Evolutionary conservation across 2,797 vertebrate genomes (phyloP).

Genomic region (Nothura maculosa): DNA sequence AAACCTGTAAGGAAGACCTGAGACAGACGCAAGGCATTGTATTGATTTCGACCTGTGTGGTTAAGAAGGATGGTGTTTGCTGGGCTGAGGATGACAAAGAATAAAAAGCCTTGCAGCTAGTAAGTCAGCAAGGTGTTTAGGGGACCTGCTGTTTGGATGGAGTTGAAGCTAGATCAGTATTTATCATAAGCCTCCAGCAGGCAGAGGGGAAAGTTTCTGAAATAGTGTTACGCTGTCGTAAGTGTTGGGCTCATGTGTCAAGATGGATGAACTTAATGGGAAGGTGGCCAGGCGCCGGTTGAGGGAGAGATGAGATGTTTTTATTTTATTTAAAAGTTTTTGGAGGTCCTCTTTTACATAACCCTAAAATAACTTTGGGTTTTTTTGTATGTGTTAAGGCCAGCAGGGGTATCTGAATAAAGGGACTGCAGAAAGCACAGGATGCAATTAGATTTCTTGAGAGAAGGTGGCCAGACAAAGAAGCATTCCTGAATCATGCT

Average conservation of each 20-base stretch:
- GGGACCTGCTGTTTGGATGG: not conserved
- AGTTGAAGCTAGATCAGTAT: not conserved
- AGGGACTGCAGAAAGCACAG: not conserved
- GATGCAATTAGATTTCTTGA: not conserved
- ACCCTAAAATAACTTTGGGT: not conserved
- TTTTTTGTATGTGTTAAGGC: not conserved
- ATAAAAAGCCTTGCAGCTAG: not conserved
- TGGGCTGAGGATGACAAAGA: not conserved
- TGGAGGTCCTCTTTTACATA: not conserved
- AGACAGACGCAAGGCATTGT: not conserved
- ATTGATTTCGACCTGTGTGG: rapidly evolving
- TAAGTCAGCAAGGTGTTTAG: not conserved
- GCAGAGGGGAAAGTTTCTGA: not conserved
- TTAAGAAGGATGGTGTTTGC: not conserved
- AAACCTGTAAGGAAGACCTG: not conserved
- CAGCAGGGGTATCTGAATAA: not conserved
- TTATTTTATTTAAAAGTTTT: not conserved
- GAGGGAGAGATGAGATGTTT: not conserved
- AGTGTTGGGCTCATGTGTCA: not conserved
- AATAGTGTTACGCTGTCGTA: rapidly evolving
- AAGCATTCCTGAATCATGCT: not conserved
- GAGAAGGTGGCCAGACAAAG: not conserved
- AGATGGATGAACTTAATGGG: not conserved
- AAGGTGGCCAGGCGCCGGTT: not conserved
- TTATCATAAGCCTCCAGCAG: not conserved